These are phyloP conservation scores for Athene cunicularia DNA, from an alignment of 2,113 vertebrate genomes.

Conservation along the genomic window DNA sequence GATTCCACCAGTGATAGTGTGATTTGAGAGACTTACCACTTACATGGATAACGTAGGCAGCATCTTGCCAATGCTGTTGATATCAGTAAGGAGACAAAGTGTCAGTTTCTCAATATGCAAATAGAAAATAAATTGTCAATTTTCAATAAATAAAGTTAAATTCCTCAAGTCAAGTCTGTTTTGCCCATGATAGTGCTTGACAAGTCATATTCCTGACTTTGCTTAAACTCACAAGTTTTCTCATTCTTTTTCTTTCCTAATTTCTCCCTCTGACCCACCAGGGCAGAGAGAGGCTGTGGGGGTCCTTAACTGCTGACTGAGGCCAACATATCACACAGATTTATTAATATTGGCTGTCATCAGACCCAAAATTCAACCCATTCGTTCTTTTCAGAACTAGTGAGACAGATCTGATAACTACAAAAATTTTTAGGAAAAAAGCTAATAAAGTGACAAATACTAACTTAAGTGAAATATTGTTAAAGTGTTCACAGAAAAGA, in stretches of 20 bases:
- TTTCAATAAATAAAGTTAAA: not conserved
- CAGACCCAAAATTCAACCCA: not conserved
- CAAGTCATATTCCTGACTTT: not conserved
- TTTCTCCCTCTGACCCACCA: not conserved
- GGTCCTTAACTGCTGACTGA: not conserved
- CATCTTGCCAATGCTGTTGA: fast-evolving
- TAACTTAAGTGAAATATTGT: not conserved
- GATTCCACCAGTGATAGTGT: not conserved
- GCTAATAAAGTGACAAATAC: not conserved
- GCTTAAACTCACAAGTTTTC: not conserved
- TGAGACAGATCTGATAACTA: not conserved
- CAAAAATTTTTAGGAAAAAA: not conserved
- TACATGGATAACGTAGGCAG: not conserved
- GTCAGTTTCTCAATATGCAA: not conserved
- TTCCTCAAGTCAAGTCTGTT: not conserved
- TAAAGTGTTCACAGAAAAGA: not conserved
- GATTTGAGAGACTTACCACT: not conserved
- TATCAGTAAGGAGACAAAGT: not conserved
- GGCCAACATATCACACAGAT: not conserved
- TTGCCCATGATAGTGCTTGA: not conserved
- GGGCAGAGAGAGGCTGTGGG: not conserved
- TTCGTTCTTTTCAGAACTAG: not conserved
- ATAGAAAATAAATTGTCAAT: not conserved
- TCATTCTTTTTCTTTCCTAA: not conserved
- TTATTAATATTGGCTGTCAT: not conserved